These are phyloP conservation scores for Porites australiensis DNA, from an alignment of 64 coral and sea anemone species.

Conservation along the genomic window DNA sequence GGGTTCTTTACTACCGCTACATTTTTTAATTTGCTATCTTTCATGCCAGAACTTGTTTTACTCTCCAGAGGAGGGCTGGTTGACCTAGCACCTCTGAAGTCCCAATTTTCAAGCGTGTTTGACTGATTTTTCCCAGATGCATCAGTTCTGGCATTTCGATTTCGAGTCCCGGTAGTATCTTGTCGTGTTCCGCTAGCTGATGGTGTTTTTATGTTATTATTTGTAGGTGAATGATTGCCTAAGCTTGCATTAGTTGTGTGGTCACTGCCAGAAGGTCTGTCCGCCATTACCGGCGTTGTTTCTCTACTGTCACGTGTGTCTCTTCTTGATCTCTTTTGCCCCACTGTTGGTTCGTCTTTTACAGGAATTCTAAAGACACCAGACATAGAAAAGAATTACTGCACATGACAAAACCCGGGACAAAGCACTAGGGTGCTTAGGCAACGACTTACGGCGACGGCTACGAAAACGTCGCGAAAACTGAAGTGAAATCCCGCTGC, in stretches of 20 bases:
- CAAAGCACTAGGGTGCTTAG: no score
- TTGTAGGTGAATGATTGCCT: constrained; percentile 48
- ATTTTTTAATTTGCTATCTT: constrained; percentile 8
- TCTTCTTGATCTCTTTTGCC: constrained; percentile 66
- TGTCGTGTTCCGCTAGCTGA: constrained; percentile 22
- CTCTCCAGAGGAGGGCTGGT: constrained; percentile 2
- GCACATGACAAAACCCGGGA: not conserved
- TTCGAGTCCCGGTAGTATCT: constrained; percentile 41
- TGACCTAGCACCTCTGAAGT: not conserved
- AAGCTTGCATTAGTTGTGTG: not conserved
- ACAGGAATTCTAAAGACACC: constrained; percentile 31
- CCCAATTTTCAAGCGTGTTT: not conserved
- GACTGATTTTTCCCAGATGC: not conserved
- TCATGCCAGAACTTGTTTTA: constrained; percentile 1
- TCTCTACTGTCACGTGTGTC: constrained; percentile 64
- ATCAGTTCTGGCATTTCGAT: constrained; percentile 42
- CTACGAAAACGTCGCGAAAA: no score
- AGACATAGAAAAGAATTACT: not conserved
- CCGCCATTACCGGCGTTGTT: constrained; percentile 15
- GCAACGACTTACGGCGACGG: no score
- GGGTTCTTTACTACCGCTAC: not conserved
- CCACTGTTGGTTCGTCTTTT: constrained; percentile 39
- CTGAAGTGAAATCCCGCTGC: no score
- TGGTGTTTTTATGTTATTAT: constrained; percentile 79
- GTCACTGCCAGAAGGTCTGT: constrained; percentile 27